Evolutionary conservation across 2,797 vertebrate species (phyloP), one percentile per base, ranked within the genome.

Genomic region (Thunnus albacares): DNA sequence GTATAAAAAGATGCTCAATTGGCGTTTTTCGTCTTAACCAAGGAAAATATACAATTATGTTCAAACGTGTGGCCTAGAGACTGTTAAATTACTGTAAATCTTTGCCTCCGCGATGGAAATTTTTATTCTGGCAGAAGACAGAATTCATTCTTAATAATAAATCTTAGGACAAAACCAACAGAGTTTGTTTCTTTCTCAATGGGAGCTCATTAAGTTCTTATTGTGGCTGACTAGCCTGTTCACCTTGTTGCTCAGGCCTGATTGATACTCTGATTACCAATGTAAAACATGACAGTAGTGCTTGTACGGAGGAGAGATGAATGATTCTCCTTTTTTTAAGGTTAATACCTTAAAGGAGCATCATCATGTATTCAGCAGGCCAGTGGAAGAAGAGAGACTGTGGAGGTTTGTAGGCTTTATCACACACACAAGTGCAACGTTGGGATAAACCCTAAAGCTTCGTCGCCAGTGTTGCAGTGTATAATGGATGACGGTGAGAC

Each of bases 401-500:
- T 10, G 38, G 60, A 66, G 38, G 45, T 74, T 77, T 84, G 28
- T 1, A 64, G 15, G 55, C 47, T 64, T 75, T 65, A 38, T 11
- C 38, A 38, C 41, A 43, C 4, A 41, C 38, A 41, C 38, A 56
- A 33, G 63, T 70, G 38, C 35, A 63, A 55, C 18, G 18, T 11
- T 24, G 28, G 24, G 49, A 45, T 33, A 35, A 17, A 58, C 30
- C 59, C 71, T 47, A 45, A 68, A 47, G 68, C 67, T 68, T 56
- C 53, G n/a, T 62, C 11, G 5, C 70, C 47, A 45, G 18, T 15
- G 71, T 57, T 82, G 75, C 43, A 82, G 80, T 76, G 51, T 75
- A 82, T 79, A 77, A 85, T 81, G 68, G 75, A 79, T 41, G 47
- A 72, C 30, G 13, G 35, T 1, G 26, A 71, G 59, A 66, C 6